These are phyloP conservation scores for Herpetotheres cachinnans DNA, from an alignment of 2,113 vertebrate genomes.

Conservation along the genomic window DNA sequence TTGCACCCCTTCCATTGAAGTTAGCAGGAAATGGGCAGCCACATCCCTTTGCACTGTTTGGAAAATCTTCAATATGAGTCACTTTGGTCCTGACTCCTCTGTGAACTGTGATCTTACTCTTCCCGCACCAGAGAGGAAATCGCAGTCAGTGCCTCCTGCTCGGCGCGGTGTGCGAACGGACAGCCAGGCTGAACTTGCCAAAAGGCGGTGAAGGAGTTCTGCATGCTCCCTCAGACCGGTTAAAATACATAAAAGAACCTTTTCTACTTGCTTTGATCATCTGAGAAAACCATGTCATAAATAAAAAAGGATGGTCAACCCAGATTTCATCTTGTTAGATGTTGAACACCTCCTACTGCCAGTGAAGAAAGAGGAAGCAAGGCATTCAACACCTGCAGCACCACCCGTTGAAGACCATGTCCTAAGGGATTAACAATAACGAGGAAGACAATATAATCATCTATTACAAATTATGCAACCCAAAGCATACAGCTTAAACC, in stretches of 20 bases:
- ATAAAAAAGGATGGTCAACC: neutral
- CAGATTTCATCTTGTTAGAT: neutral
- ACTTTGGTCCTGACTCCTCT: neutral
- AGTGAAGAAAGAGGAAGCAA: neutral
- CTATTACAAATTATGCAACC: constrained; percentile 18
- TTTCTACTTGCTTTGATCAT: neutral
- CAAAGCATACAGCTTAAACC: constrained; percentile 1
- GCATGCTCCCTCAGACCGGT: neutral
- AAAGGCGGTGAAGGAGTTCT: neutral
- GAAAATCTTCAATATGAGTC: neutral
- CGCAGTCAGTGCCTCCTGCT: neutral
- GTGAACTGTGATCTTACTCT: neutral
- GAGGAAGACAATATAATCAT: constrained; percentile 52
- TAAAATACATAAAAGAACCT: neutral
- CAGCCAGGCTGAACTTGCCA: neutral
- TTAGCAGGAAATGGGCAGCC: neutral
- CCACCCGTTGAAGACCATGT: neutral
- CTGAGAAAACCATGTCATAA: neutral
- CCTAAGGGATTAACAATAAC: constrained; percentile 33
- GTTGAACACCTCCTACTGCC: neutral
- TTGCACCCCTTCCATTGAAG: neutral
- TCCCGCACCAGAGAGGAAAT: neutral
- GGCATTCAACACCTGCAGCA: constrained; percentile 9
- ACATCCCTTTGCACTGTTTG: neutral
- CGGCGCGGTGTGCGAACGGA: fast-evolving